These are phyloP conservation scores for Tenodera sinensis DNA, from an alignment of 2,888 invertebrate genomes.

Conservation along the genomic window DNA sequence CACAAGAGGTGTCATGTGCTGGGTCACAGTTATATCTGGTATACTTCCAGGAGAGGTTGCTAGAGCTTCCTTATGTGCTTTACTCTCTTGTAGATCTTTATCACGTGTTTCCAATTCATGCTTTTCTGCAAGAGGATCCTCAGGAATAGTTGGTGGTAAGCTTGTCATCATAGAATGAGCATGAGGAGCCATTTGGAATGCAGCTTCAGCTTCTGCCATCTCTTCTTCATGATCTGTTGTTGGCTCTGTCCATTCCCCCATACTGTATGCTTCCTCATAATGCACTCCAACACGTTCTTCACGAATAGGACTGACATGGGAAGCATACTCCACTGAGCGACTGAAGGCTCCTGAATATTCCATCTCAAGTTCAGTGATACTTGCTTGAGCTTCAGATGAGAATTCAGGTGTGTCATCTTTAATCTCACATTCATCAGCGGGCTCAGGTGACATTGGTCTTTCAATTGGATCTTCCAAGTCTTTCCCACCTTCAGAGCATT, in stretches of 20 bases:
- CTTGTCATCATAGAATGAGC: slow-evolving; percentile 48
- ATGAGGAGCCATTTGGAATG: slow-evolving; percentile 49
- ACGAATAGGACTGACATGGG: slow-evolving; percentile 36
- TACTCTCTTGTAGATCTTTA: slow-evolving; percentile 41
- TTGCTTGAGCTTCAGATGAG: slow-evolving; percentile 43
- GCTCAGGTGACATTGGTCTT: slow-evolving; percentile 52
- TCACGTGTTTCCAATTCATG: slow-evolving; percentile 50
- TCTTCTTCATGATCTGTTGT: slow-evolving; percentile 40
- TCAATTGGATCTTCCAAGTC: slow-evolving; percentile 49
- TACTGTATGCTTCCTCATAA: slow-evolving; percentile 23
- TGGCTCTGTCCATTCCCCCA: slow-evolving; percentile 21
- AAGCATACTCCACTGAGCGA: slow-evolving; percentile 36
- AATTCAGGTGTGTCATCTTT: slow-evolving; percentile 44
- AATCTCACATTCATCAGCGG: slow-evolving; percentile 43
- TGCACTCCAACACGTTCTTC: slow-evolving; percentile 32
- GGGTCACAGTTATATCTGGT: slow-evolving; percentile 61
- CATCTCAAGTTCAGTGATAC: slow-evolving; percentile 45
- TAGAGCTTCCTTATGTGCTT: slow-evolving; percentile 45
- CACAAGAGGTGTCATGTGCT: slow-evolving; percentile 53
- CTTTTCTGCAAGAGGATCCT: slow-evolving; percentile 52
- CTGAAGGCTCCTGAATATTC: slow-evolving; percentile 41
- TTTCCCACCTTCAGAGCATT: slow-evolving; percentile 41
- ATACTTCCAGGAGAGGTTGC: slow-evolving; percentile 50
- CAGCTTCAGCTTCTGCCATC: slow-evolving; percentile 51
- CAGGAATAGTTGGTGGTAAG: slow-evolving; percentile 48